phyloP scores from a whole-genome alignment of 2,113 vertebrate genomes.

The Passer montanus region DNA sequence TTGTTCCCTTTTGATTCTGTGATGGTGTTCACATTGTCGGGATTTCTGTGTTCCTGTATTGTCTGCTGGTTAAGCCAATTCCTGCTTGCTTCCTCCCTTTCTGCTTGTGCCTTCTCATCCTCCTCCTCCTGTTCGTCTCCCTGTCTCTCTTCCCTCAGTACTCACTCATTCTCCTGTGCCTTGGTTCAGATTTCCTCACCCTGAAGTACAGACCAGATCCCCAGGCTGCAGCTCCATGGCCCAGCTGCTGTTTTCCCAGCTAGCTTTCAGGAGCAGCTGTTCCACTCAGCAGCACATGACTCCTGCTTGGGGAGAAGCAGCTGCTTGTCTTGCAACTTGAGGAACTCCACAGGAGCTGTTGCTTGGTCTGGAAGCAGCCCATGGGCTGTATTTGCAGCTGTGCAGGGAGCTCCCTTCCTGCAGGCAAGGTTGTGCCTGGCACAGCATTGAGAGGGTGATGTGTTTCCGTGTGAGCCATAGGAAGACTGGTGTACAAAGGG shows the following conservation, averaged over 20 bases:
- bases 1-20: background rate
- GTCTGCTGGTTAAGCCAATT: background rate
- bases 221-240: background rate
- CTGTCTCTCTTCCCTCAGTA: background rate
- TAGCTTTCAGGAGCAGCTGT: background rate
- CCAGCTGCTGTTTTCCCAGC: background rate
- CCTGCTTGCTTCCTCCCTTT: background rate
- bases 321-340: background rate
- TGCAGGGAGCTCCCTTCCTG: background rate
- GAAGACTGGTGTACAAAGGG: background rate
- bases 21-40: background rate
- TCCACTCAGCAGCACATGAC: background rate
- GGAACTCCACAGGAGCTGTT: background rate
- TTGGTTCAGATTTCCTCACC: background rate
- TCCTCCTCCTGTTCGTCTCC: background rate
- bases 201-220: background rate
- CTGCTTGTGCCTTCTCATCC: background rate
- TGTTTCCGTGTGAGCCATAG: rapidly evolving
- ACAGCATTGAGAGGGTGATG: background rate
- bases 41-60: background rate
- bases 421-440: background rate
- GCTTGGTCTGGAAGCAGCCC: background rate
- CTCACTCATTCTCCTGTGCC: background rate
- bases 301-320: background rate
- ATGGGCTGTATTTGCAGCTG: background rate